A percentile compares a stretch with the other conserved stretches of the same genome.
Conservation (phyloP, 2,888 invertebrate species). For the Sycophila texana region DNA sequence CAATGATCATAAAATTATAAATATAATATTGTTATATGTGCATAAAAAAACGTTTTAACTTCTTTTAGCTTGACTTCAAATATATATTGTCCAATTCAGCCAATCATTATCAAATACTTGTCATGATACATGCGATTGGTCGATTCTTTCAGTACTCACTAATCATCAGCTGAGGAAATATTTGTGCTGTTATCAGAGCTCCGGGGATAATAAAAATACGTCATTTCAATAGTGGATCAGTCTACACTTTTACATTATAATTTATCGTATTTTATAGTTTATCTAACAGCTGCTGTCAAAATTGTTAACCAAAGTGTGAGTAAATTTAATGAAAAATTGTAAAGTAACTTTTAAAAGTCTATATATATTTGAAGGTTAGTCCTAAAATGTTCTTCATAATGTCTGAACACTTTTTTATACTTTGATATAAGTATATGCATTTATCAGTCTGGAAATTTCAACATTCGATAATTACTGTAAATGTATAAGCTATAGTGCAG, state of each 20-base stretch:
- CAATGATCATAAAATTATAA: too few species aligned
- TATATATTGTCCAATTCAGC: too few species aligned
- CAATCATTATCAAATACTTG: too few species aligned
- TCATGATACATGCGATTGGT: slow-evolving; percentile 10
- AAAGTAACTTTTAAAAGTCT: background rate
- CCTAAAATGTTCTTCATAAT: background rate
- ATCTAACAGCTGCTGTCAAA: slow-evolving; percentile 34
- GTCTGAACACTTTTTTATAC: too few species aligned
- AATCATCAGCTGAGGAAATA: slow-evolving; percentile 14
- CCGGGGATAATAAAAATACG: slow-evolving; percentile 27
- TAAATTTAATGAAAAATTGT: background rate
- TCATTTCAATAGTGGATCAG: slow-evolving; percentile 30
- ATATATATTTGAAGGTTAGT: slow-evolving; percentile 28
- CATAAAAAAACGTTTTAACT: background rate
- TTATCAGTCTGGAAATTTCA: too few species aligned
- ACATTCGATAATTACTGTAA: too few species aligned
- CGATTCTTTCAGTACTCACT: background rate
- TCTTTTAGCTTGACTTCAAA: too few species aligned
- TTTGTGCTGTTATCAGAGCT: background rate
- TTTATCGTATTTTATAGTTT: slow-evolving; percentile 1
- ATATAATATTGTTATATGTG: too few species aligned
- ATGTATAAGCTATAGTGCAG: too few species aligned
- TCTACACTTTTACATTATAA: background rate
- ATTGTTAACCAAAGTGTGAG: slow-evolving; percentile 1
- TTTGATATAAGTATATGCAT: too few species aligned